These are phyloP conservation scores for Timema cristinae DNA, from an alignment of 2,888 invertebrate species.

Conservation along the genomic window DNA sequence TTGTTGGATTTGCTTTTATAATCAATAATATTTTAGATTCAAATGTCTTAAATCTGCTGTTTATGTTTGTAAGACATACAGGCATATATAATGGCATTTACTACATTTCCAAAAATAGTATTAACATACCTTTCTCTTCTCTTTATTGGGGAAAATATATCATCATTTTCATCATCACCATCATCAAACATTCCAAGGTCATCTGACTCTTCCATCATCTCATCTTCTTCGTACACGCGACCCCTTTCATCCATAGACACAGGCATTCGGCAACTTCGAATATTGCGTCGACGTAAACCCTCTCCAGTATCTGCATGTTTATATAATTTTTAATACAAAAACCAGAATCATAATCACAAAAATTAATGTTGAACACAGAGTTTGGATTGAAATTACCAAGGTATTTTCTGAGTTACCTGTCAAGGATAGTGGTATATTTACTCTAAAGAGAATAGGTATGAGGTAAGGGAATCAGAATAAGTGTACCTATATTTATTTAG, in stretches of 20 bases:
- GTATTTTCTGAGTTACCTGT: no score
- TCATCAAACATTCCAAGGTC: conserved; percentile 24
- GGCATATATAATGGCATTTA: no score
- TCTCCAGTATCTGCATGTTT: not conserved
- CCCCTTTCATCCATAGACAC: conserved; percentile 25
- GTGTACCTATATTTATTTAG: no score
- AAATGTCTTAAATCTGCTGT: no score
- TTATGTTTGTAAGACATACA: no score
- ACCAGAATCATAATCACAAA: not conserved
- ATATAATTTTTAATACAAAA: not conserved
- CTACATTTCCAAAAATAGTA: not conserved
- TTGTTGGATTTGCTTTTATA: no score
- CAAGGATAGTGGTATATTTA: no score
- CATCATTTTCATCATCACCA: conserved; percentile 23
- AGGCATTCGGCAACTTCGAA: conserved; percentile 24
- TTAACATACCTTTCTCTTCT: conserved; percentile 20
- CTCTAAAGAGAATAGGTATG: no score
- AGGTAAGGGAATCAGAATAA: no score
- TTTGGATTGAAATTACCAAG: no score
- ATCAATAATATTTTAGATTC: no score
- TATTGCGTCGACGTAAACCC: conserved; percentile 18
- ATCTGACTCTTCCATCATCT: conserved; percentile 29
- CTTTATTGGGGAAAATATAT: conserved; percentile 25
- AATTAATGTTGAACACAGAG: not conserved
- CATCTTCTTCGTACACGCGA: conserved; percentile 24